Base-by-base conservation (phyloP, 37 sponge, comb jelly and placozoan species). In the Agelas oroides region DNA sequence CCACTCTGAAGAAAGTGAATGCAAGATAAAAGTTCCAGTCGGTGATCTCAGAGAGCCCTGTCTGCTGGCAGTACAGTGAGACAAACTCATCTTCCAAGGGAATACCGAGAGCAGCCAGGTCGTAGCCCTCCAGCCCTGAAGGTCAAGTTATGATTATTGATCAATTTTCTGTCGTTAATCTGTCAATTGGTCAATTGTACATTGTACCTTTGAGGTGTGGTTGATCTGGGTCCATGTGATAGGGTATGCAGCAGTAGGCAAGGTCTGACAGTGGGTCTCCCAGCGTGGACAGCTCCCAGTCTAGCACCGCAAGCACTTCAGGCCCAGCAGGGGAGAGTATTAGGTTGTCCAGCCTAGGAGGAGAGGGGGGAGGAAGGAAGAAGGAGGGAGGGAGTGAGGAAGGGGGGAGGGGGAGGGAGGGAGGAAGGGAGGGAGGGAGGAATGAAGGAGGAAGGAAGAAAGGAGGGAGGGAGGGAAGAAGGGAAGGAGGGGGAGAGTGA, bases 251-350 rank as follows among this genome's bases (percentile, higher is more conserved):
- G 80, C 64, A 58, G 60, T 83, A 83, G 53, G 92, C 92, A 38
- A 92, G 80, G 53, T 95, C 95, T 39, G 89, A 71, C 0, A 95
- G 65, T 12, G 95, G 92, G 40, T 91, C 84, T 25, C 95, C 95
- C 11, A 95, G 78, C 36, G 95, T 87, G 55, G 89, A 91, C 58
- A 95, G 72, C 62, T 95, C 95, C 95, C 95, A 95, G 80, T 95
- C 95, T 46, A 95, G 76, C 27, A 95, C 92, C 59, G 89, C 89
- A 1, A 81, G 23, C 53, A 95, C 95, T 61, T 46, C 33, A 27
- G 89, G 86, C 34, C 53, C 16, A 67, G 76, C 75, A 24, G 32
- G 31, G 25, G 78, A 40, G 66, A 83, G 82, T 24, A 92, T 87
- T 34, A 92, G 66, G 75, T 92, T 92, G 76, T 92, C 92, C 34